Evolutionary conservation across 2,797 vertebrate genomes (phyloP).

Genomic region (Calcarius lapponicus): DNA sequence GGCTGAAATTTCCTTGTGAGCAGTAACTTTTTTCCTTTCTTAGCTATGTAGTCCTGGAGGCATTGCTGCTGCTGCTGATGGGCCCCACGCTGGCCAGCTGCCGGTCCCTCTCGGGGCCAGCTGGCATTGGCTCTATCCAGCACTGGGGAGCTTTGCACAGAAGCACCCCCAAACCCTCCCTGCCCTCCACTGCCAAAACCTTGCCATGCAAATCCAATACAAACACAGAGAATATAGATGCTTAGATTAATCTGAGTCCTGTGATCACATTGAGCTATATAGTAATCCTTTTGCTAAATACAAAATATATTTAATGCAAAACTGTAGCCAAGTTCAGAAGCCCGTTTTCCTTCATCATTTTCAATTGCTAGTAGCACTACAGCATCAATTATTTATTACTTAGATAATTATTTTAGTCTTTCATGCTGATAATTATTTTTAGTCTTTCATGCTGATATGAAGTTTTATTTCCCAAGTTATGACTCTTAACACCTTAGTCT

Average conservation of each 20-base stretch:
- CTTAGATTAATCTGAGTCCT: background rate
- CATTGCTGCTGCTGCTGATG: background rate
- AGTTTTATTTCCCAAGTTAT: background rate
- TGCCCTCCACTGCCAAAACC: background rate
- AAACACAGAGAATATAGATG: background rate
- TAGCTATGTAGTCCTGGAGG: background rate
- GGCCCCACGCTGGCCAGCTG: background rate
- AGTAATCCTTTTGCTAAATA: background rate
- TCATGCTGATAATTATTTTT: background rate
- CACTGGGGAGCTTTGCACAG: background rate
- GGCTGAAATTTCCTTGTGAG: background rate
- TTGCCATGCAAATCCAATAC: background rate
- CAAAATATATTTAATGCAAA: background rate
- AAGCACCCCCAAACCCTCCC: background rate
- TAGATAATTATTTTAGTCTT: background rate
- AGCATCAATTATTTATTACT: background rate
- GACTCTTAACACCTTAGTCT: background rate
- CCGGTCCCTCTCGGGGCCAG: fast-evolving
- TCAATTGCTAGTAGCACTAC: background rate
- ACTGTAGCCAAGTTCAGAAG: background rate
- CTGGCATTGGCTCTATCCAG: fast-evolving
- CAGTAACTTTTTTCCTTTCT: background rate
- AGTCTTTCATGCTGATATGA: background rate
- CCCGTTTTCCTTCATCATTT: background rate
- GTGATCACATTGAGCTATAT: background rate